These are phyloP conservation scores for Parnassius orleans DNA, from an alignment of 2,888 invertebrate species.

Conservation along the genomic window DNA sequence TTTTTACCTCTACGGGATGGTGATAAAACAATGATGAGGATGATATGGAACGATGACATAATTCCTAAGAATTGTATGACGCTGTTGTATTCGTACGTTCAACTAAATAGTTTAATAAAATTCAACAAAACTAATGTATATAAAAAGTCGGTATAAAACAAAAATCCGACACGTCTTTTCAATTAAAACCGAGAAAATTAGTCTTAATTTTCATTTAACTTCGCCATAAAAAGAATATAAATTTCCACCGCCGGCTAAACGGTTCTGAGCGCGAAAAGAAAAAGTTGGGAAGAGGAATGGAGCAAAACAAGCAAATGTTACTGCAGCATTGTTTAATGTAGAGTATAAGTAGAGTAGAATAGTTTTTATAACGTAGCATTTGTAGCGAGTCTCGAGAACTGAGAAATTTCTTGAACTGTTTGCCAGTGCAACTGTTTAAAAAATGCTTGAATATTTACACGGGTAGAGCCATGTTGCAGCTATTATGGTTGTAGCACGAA, in stretches of 20 bases:
- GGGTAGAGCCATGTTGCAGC: too few species aligned
- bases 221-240: conserved; percentile 30
- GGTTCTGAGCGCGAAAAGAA: conserved; percentile 32
- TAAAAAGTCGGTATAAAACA: conserved; percentile 5
- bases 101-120: not conserved
- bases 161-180: conserved; percentile 22
- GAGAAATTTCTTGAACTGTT: too few species aligned
- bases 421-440: too few species aligned
- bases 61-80: too few species aligned
- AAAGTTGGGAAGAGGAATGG: conserved; percentile 8
- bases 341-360: not conserved
- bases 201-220: conserved; percentile 42
- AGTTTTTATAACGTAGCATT: not conserved
- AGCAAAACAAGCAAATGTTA: conserved; percentile 18
- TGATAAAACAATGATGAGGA: too few species aligned
- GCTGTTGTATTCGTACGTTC: too few species aligned
- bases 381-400: not conserved
- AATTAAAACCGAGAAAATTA: conserved; percentile 30
- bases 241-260: conserved; percentile 33
- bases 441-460: too few species aligned
- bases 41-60: too few species aligned
- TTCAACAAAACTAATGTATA: not conserved
- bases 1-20: too few species aligned
- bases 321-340: conserved; percentile 7
- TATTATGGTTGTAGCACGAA: too few species aligned